These are phyloP conservation scores for Lates japonicus DNA, from an alignment of 2,797 vertebrate genomes.

Conservation along the genomic window DNA sequence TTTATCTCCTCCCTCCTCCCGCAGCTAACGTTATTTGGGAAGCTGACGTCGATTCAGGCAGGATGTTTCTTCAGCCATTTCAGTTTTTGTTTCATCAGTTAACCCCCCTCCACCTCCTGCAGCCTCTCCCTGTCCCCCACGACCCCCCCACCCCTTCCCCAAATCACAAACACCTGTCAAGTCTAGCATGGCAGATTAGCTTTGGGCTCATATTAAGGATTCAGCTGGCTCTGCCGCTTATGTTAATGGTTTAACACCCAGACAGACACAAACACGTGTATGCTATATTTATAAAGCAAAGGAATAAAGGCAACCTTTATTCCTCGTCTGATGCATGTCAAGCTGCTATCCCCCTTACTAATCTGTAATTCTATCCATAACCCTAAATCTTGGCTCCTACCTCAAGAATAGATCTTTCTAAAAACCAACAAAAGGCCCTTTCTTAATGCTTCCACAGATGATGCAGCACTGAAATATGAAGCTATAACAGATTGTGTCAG, in stretches of 20 bases:
- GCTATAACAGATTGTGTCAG: background rate
- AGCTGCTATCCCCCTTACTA: background rate
- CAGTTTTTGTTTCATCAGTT: slow-evolving; percentile 42
- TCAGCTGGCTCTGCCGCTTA: slow-evolving; percentile 50
- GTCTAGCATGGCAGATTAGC: slow-evolving; percentile 55
- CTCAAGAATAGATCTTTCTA: background rate
- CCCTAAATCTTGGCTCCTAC: background rate
- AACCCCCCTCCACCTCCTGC: slow-evolving; percentile 6
- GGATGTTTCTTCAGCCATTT: slow-evolving; percentile 35
- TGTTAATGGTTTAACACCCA: slow-evolving; percentile 38
- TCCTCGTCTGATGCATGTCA: background rate
- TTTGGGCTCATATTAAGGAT: slow-evolving; percentile 48
- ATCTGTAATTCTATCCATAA: background rate
- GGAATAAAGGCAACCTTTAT: slow-evolving; percentile 22
- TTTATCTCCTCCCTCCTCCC: slow-evolving; percentile 27
- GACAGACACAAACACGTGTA: slow-evolving; percentile 30
- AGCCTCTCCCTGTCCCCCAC: background rate
- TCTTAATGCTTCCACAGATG: background rate
- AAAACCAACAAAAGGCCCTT: background rate
- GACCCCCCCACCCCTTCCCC: background rate
- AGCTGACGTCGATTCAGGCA: slow-evolving; percentile 17
- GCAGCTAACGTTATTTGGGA: slow-evolving; percentile 16
- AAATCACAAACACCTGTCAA: slow-evolving; percentile 73
- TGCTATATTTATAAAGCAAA: slow-evolving; percentile 24
- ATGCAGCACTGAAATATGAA: slow-evolving; percentile 18